Percentiles rank a stretch among this genome's conserved stretches.
Evolutionary conservation across 2,113 vertebrate species (phyloP).

Genomic region (Trichomycterus rosablanca): DNA sequence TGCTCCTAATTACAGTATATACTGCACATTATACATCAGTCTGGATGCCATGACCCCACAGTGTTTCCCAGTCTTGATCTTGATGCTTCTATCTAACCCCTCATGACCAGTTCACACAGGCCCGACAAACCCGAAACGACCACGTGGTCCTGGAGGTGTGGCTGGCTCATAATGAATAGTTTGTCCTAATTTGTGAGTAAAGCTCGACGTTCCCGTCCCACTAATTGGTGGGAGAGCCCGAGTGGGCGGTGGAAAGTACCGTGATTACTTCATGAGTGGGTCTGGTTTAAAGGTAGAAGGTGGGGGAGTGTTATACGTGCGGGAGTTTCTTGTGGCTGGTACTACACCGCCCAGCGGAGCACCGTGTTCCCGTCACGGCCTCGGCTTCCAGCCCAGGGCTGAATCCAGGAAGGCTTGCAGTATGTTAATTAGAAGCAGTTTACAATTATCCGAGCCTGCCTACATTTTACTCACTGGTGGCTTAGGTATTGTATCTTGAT

Average conservation of each 20-base stretch:
- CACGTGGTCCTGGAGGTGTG: constrained; percentile 25
- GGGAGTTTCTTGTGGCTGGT: constrained; percentile 59
- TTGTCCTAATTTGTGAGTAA: constrained; percentile 45
- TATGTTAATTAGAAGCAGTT: no score
- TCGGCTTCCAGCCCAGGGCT: no score
- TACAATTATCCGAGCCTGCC: no score
- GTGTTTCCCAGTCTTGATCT: no score
- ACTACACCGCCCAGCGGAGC: constrained; percentile 38
- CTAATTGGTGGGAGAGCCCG: constrained; percentile 52
- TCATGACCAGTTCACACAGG: neutral
- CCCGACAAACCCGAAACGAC: neutral
- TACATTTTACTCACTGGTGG: no score
- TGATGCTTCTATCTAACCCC: no score
- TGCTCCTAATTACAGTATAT: no score
- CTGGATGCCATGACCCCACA: neutral
- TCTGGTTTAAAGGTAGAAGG: constrained; percentile 21
- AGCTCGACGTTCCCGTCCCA: constrained; percentile 52
- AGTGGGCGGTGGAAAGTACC: constrained; percentile 37
- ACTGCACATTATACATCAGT: no score
- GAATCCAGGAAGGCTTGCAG: no score
- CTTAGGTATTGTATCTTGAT: no score
- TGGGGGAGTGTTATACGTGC: constrained; percentile 33
- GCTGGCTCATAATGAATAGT: constrained; percentile 31
- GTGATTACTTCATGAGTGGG: constrained; percentile 25
- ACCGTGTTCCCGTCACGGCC: neutral